These are phyloP conservation scores for Clytia hemisphaerica DNA, from an alignment of 30 jellyfish, hydroid and myxozoan species.

Conservation along the genomic window DNA sequence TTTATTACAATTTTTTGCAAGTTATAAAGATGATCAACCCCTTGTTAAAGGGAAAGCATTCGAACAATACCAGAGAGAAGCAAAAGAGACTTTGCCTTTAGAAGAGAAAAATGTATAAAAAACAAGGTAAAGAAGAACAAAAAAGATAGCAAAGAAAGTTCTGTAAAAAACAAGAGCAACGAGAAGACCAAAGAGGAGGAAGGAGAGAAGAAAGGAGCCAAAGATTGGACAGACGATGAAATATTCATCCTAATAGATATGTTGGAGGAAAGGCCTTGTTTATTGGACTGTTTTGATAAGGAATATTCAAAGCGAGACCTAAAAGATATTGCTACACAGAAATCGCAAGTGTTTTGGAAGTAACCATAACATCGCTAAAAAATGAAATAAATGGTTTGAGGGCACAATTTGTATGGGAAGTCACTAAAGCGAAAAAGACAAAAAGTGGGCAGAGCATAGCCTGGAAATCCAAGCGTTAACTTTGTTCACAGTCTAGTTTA, in stretches of 20 bases:
- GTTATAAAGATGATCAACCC: no score
- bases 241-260: slow-evolving; percentile 1
- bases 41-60: no score
- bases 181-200: not conserved
- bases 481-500: no score
- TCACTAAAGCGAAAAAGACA: slow-evolving; percentile 21
- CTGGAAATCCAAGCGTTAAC: no score
- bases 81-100: no score
- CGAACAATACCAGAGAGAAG: no score
- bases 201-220: not conserved
- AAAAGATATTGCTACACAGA: slow-evolving; percentile 23
- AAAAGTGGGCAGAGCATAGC: slow-evolving; percentile 38
- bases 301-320: slow-evolving; percentile 12
- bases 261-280: slow-evolving; percentile 15
- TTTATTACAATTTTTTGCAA: no score
- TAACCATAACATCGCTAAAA: slow-evolving; percentile 1
- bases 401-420: slow-evolving; percentile 46
- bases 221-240: slow-evolving; percentile 17
- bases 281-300: slow-evolving; percentile 28
- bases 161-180: not conserved
- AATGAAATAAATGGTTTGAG: slow-evolving; percentile 8
- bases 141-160: no score
- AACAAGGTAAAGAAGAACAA: no score
- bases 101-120: no score
- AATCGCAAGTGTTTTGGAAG: slow-evolving; percentile 13